Conservation (phyloP, 30 jellyfish, hydroid and myxozoan species). For the Calvadosia cruxmelitensis region DNA sequence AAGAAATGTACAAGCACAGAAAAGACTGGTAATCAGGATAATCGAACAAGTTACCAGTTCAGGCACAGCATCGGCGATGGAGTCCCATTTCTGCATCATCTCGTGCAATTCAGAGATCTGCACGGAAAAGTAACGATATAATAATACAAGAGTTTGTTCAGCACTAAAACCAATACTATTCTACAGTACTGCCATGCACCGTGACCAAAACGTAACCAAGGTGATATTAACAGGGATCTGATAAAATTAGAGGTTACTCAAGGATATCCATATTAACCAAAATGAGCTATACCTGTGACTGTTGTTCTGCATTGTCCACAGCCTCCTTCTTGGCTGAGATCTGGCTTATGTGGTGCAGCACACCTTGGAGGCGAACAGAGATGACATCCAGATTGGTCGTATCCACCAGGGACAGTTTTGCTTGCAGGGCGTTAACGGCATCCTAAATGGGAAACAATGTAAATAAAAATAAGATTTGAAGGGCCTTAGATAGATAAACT, state of each 20-base stretch:
- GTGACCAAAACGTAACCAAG: too few species aligned
- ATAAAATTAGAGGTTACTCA: too few species aligned
- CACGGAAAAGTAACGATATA: not conserved
- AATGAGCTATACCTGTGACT: too few species aligned
- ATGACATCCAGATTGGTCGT: conserved; percentile 73
- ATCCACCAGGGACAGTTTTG: conserved; percentile 79
- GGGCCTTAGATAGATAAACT: too few species aligned
- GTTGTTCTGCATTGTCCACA: conserved; percentile 63
- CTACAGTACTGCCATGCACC: too few species aligned
- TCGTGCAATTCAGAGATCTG: conserved; percentile 62
- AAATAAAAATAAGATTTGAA: not conserved
- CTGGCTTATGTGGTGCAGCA: conserved; percentile 60
- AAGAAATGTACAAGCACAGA: too few species aligned
- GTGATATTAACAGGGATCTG: too few species aligned
- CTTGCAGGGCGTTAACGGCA: conserved; percentile 40
- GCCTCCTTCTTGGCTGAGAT: conserved; percentile 68
- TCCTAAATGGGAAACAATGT: conserved; percentile 28
- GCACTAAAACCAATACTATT: too few species aligned
- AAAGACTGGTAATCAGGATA: too few species aligned
- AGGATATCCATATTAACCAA: too few species aligned
- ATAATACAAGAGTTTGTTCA: too few species aligned
- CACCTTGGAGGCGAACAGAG: conserved; percentile 82
- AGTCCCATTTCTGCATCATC: conserved; percentile 79
- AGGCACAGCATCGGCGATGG: conserved; percentile 77
- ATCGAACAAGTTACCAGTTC: conserved; percentile 80